Evolutionary conservation across 2,113 vertebrate species (phyloP).

Genomic region (Callipepla californica): DNA sequence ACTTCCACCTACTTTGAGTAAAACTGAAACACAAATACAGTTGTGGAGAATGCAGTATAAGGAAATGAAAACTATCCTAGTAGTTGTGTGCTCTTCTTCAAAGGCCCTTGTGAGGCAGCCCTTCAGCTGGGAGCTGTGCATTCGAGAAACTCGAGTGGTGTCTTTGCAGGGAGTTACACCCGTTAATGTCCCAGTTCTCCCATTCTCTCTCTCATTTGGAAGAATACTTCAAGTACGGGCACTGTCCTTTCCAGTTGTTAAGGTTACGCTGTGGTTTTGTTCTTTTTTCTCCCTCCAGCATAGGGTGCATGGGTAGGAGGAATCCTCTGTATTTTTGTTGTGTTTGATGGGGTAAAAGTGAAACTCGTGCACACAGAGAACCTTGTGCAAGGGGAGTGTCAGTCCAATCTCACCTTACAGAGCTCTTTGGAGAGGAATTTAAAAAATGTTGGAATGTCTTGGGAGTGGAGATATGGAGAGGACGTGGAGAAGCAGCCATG

Average conservation of each 20-base stretch:
- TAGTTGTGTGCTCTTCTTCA: not conserved
- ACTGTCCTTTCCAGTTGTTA: not conserved
- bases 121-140: not conserved
- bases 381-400: not conserved
- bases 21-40: accelerated
- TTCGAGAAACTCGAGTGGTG: not conserved
- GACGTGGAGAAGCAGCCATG: constrained; percentile 11
- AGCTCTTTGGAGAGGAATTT: constrained; percentile 48
- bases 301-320: not conserved
- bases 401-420: constrained; percentile 32
- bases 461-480: constrained; percentile 45
- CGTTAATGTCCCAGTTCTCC: not conserved
- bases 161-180: not conserved
- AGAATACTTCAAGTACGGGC: not conserved
- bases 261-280: not conserved
- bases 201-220: not conserved
- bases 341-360: not conserved
- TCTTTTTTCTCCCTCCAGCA: not conserved
- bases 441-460: constrained; percentile 66
- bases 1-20: not conserved
- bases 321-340: not conserved
- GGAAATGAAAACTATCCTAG: not conserved
- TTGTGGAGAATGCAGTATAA: not conserved
- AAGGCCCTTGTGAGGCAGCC: not conserved
- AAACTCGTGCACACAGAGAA: not conserved